Evolutionary conservation across 1,140 invertebrate genomes (phyloP), one percentile per base, ranked within the genome.

Genomic region (Philotrypesis tridentata): DNA sequence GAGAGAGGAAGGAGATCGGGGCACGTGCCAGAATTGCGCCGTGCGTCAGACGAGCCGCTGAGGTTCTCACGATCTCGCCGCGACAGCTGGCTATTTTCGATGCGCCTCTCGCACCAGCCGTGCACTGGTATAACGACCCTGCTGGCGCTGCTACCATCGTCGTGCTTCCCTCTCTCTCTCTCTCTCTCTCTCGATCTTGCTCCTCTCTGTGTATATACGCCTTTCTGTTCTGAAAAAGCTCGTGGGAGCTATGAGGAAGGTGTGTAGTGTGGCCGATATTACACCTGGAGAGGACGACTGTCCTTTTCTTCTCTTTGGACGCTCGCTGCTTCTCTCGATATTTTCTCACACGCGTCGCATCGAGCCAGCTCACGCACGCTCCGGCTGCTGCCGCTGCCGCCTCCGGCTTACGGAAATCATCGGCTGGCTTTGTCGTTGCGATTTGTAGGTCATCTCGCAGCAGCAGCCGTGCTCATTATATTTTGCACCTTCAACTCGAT

Each of bases 1-100:
- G 82, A 67, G 37, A 71, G 72, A 75, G 61, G 76, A 73, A 73
- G 76, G 75, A 77, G 70, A 76, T 78, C 78, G 82, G 84, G 87
- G 87, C 87, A 88, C 88, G 88, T 88, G 88, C 88, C 87, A 86
- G 87, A 85, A 84, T 80, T 83, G 83, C 79, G 84, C 86, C 88
- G 87, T 88, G 87, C 87, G 88, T 88, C 87, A 86, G 78, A 83
- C 76, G 81, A 80, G 84, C 83, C 85, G 85, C 75, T 79, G 82
- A 79, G 82, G 82, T 83, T 83, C 82, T 83, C 82, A 83, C 82
- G 82, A 83, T 83, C 82, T 79, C 61, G 61, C 68, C 76, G 85
- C 85, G 85, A 87, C 84, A 88, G 87, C 86, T 87, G 86, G 88
- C 84, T 89, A 89, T 89, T 89, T 89, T 89, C 86, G 87, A 87